Evolutionary conservation across 2,888 invertebrate genomes (phyloP).

Genomic region (Drosophila rubida): DNA sequence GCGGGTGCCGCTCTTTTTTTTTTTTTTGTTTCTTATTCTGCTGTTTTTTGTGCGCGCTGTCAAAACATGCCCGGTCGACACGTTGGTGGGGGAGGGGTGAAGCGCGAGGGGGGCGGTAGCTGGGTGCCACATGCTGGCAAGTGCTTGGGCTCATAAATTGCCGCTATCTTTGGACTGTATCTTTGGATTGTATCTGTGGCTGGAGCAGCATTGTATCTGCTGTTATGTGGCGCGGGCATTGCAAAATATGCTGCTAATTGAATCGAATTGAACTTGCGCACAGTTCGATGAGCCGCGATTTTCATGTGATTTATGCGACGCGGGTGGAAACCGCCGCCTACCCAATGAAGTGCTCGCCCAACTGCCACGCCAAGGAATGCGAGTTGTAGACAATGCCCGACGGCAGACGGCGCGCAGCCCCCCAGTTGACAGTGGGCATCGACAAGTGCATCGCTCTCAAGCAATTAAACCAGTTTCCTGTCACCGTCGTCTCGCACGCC

Average conservation of each 20-base stretch:
- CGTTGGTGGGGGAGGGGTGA: neutral
- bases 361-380: constrained; percentile 33
- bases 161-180: constrained; percentile 60
- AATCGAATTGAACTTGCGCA: constrained; percentile 68
- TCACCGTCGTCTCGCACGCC: constrained; percentile 33
- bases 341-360: constrained; percentile 36
- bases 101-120: neutral
- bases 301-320: constrained; percentile 53
- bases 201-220: constrained; percentile 34
- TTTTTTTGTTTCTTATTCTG: neutral
- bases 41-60: constrained; percentile 37
- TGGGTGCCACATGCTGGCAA: constrained; percentile 66
- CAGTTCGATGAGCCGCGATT: constrained; percentile 71
- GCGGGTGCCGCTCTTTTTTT: constrained; percentile 48
- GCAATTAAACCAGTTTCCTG: constrained; percentile 77
- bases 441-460: constrained; percentile 63
- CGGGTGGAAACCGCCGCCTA: constrained; percentile 26
- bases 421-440: constrained; percentile 18
- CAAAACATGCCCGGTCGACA: constrained; percentile 41
- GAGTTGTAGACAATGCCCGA: constrained; percentile 31
- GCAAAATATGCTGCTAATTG: constrained; percentile 72
- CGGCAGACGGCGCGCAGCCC: constrained; percentile 1
- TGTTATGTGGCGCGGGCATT: constrained; percentile 33
- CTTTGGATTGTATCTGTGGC: constrained; percentile 37
- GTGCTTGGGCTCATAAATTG: constrained; percentile 67